phyloP scores from a whole-genome alignment of 2,113 vertebrate species.

The Clarias macrocephalus region DNA sequence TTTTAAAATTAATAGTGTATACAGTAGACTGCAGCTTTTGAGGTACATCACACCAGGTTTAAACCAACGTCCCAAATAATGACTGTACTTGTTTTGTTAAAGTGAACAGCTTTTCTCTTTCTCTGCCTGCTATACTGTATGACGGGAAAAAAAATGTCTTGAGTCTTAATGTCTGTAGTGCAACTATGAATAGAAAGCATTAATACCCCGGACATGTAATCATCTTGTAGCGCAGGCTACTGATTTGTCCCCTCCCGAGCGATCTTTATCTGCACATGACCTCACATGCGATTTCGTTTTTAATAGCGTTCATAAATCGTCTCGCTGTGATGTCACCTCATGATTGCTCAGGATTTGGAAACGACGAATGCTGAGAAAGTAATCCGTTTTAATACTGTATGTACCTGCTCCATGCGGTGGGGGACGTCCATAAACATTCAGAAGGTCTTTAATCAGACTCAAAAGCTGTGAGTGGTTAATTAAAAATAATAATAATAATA shows the following conservation, averaged over 20 bases:
- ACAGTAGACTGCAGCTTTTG: neutral
- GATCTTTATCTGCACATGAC: conserved; percentile 2
- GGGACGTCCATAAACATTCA: conserved; percentile 47
- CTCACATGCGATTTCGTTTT: conserved; percentile 18
- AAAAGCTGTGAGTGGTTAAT: conserved; percentile 52
- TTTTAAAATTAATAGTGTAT: neutral
- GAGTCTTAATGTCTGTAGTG: neutral
- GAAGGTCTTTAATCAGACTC: conserved; percentile 64
- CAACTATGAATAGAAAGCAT: neutral
- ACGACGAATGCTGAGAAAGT: conserved; percentile 4
- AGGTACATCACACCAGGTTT: neutral
- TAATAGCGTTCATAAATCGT: neutral
- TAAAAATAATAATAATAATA: too few species aligned
- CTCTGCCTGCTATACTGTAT: neutral
- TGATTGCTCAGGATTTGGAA: neutral
- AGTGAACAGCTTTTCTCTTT: neutral
- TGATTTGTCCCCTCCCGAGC: neutral
- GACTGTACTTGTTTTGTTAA: neutral
- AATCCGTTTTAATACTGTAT: neutral
- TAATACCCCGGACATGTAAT: neutral
- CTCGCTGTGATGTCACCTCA: neutral
- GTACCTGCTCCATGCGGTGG: neutral
- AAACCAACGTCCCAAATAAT: neutral
- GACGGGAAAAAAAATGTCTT: neutral
- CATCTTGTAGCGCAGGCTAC: neutral